phyloP scores from a whole-genome alignment of 2,797 vertebrate genomes.

The Etheostoma nigrum region DNA sequence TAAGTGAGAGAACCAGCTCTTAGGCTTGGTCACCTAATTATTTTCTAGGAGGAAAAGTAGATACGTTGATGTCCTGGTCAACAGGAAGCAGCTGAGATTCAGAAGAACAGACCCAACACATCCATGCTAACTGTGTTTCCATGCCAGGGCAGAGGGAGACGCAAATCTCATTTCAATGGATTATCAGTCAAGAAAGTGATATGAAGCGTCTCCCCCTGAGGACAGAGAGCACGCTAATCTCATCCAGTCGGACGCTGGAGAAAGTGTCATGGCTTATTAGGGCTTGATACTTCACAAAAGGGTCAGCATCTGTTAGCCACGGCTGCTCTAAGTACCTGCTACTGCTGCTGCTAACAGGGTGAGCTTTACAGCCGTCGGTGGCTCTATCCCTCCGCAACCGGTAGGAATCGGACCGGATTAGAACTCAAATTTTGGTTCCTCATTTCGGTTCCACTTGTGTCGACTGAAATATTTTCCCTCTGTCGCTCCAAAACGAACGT shows the following conservation, averaged over 20 bases:
- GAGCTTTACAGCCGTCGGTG: not conserved
- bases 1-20: not conserved
- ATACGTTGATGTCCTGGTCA: constrained; percentile 31
- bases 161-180: constrained; percentile 73
- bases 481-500: no score
- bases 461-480: no score
- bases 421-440: no score
- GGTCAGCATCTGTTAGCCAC: constrained; percentile 57
- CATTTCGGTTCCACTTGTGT: no score
- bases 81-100: constrained; percentile 49
- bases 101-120: constrained; percentile 39
- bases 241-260: constrained; percentile 58
- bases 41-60: constrained; percentile 32
- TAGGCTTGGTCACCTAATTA: not conserved
- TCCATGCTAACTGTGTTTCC: constrained; percentile 67
- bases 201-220: constrained; percentile 44
- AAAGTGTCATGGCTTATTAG: constrained; percentile 59
- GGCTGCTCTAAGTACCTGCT: constrained; percentile 17
- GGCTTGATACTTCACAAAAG: constrained; percentile 41
- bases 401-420: no score
- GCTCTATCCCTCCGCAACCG: no score
- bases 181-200: constrained; percentile 74
- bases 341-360: constrained; percentile 15
- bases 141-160: constrained; percentile 24
- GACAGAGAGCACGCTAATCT: constrained; percentile 44